Conservation (phyloP, 2,888 invertebrate species). For the Lasioglossum calceatum region DNA sequence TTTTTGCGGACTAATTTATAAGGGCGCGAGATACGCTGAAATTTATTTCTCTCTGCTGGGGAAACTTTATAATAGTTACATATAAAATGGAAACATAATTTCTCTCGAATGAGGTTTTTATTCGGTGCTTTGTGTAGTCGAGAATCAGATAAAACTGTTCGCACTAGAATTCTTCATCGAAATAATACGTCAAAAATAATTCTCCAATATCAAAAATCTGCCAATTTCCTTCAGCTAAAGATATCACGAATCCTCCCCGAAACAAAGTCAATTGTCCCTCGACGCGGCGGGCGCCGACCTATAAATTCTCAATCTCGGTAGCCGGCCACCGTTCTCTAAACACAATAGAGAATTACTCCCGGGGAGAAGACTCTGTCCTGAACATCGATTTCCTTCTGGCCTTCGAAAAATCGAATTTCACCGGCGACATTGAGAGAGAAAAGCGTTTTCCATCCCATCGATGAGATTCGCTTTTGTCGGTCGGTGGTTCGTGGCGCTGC, state of each 20-base stretch:
- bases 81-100: not conserved
- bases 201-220: not conserved
- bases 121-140: not conserved
- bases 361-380: not conserved
- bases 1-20: not conserved
- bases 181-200: not conserved
- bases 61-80: not conserved
- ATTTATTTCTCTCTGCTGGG: not conserved
- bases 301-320: conserved; percentile 12
- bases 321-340: conserved; percentile 11
- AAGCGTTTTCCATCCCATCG: conserved; percentile 14
- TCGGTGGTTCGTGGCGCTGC: not conserved
- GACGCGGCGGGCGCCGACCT: not conserved
- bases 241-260: not conserved
- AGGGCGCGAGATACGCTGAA: not conserved
- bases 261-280: conserved; percentile 7
- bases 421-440: not conserved
- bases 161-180: not conserved
- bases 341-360: conserved; percentile 18
- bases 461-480: conserved; percentile 32
- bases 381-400: conserved; percentile 20
- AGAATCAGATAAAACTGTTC: not conserved
- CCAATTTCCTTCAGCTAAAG: not conserved
- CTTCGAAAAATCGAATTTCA: conserved; percentile 42
- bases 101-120: not conserved